A percentile compares a stretch with the other conserved stretches of the same genome.
phyloP scores from a whole-genome alignment of 1,140 invertebrate genomes.

The Leptinotarsa undecemlineata region DNA sequence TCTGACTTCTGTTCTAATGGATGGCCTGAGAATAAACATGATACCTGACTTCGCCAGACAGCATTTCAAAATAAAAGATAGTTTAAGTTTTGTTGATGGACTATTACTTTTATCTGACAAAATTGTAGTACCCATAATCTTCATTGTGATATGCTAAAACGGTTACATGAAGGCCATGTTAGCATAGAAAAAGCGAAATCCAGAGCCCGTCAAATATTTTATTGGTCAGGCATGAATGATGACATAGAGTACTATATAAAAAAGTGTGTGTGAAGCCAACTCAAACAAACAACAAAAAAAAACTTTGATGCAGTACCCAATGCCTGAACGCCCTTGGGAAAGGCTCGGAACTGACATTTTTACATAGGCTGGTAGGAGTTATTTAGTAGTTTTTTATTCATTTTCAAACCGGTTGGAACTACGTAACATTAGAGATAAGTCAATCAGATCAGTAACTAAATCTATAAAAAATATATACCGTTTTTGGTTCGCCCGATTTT shows the following conservation, averaged over 20 bases:
- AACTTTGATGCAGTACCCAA: neutral
- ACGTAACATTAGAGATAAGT: neutral
- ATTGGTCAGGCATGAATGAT: neutral
- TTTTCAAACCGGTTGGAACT: neutral
- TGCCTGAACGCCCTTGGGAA: neutral
- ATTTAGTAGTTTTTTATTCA: neutral
- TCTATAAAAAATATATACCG: neutral
- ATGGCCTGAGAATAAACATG: neutral
- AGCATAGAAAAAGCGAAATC: no score
- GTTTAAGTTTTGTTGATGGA: neutral
- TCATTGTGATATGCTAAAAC: no score
- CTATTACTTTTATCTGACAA: neutral
- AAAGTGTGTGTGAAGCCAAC: neutral
- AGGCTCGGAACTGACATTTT: neutral
- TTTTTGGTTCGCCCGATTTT: neutral
- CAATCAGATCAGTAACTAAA: neutral
- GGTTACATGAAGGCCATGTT: no score
- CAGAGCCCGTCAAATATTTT: neutral
- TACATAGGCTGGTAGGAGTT: neutral
- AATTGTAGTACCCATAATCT: no score
- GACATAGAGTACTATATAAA: neutral
- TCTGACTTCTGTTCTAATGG: neutral
- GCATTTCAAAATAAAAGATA: neutral
- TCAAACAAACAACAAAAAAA: neutral
- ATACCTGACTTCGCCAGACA: no score